These are phyloP conservation scores for Melieria picta DNA, from an alignment of 2,888 invertebrate species.

Conservation along the genomic window DNA sequence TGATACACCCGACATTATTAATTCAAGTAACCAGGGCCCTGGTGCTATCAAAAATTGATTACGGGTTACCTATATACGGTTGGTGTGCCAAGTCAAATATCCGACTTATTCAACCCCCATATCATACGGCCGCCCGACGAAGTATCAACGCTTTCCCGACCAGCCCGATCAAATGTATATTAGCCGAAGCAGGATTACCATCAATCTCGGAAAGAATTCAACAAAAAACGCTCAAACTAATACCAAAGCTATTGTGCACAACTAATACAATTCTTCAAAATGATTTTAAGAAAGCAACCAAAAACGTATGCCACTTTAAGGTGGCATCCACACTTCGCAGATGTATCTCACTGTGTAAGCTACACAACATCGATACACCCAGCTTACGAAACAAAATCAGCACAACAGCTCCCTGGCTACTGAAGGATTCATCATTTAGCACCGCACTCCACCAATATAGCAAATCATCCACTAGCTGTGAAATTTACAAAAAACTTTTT, in stretches of 20 bases:
- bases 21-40: not conserved
- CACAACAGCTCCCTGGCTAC: not conserved
- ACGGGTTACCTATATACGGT: too few relatives aligned
- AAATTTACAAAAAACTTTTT: not conserved
- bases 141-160: constrained; percentile 3
- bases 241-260: not conserved
- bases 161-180: constrained; percentile 3
- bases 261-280: constrained; percentile 5
- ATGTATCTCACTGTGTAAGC: not conserved
- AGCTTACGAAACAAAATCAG: not conserved
- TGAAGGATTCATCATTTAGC: not conserved
- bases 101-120: not conserved
- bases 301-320: not conserved
- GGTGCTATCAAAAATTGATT: not conserved
- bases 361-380: not conserved
- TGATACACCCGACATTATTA: not conserved
- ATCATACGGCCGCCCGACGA: not conserved
- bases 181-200: constrained; percentile 3
- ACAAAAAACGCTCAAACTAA: not conserved
- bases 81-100: not conserved
- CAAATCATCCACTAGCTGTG: not conserved
- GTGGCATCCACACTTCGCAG: not conserved
- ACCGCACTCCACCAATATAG: not conserved
- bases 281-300: not conserved
- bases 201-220: not conserved